phyloP scores from a whole-genome alignment of 2,797 vertebrate species.

The Austrolebias charrua region DNA sequence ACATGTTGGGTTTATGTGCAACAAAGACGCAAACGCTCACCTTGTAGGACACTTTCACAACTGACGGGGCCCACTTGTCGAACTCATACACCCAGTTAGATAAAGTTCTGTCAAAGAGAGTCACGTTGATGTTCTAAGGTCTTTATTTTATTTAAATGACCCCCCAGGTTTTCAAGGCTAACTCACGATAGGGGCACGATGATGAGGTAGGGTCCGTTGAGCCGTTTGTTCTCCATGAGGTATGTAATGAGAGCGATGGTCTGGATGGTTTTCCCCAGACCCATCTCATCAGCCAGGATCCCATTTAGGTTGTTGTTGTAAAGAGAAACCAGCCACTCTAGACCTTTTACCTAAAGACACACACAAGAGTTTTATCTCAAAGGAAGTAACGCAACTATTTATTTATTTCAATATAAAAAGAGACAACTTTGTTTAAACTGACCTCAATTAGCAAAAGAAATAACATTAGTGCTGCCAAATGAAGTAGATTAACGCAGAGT shows the following conservation, averaged over 20 bases:
- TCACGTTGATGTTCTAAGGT: neutral
- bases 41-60: slow-evolving; percentile 98
- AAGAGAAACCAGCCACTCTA: slow-evolving; percentile 95
- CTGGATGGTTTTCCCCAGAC: slow-evolving; percentile 95
- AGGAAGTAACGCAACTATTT: neutral
- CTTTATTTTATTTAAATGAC: neutral
- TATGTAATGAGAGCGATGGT: slow-evolving; percentile 98
- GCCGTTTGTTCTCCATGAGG: slow-evolving; percentile 96
- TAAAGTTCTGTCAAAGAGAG: slow-evolving; percentile 82
- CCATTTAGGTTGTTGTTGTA: slow-evolving; percentile 98
- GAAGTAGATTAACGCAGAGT: neutral
- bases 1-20: neutral
- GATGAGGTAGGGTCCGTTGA: slow-evolving; percentile 97
- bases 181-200: slow-evolving; percentile 95
- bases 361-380: neutral
- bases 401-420: neutral
- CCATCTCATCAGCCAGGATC: slow-evolving; percentile 96
- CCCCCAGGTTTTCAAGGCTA: neutral
- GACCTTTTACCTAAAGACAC: slow-evolving; percentile 85
- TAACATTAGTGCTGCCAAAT: neutral
- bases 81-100: slow-evolving; percentile 99
- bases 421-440: neutral
- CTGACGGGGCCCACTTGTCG: slow-evolving; percentile 96
- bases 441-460: neutral
- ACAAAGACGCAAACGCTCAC: slow-evolving; percentile 58